Evolutionary conservation across 2,113 vertebrate genomes (phyloP), one percentile per base, ranked within the genome.

Genomic region (Cebus imitator): DNA sequence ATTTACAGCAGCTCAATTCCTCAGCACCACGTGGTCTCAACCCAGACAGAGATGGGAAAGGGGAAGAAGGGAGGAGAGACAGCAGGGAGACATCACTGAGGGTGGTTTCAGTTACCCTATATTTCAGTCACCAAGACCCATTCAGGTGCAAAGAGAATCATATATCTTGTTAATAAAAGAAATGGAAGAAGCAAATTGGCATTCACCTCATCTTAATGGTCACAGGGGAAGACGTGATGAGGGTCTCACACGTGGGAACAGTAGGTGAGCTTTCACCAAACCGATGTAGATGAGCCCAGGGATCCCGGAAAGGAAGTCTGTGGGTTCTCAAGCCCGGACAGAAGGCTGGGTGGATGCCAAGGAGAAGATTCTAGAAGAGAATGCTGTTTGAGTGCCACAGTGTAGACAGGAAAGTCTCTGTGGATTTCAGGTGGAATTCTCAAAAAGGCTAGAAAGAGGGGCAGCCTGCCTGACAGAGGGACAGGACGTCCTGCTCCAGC

Each of bases 381-480:
- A 35, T 0, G 0, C 40, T 18, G 8, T 64, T n/a, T 1, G 8
- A 45, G 25, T 20, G 25, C 57, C 86, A 57, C 9, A 21, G 4
- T 7, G 12, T 11, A 40, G 35, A 40, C 16, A 16, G 57, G 27
- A 30, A 93, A 57, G n/a, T 35, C 80, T 35, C 20, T 0, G 8
- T 25, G 43, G 45, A 32, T 55, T 43, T 70, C 75, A 89, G 93
- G 94, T 93, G 75, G 97, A 98, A 97, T 96, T 97, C 95, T 50
- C 80, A 52, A 95, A 94, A 89, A 95, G 87, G 87, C 83, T 90
- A 90, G 30, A 92, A 52, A 57, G 40, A 58, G 68, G 23, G 11
- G 72, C 1, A 25, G 92, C 40, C 57, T 27, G 78, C 88, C 57
- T 50, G 76, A 87, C 35, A 45, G 9, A 45, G 70, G 86, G 85